Base-by-base conservation (phyloP, 2,113 vertebrate species). In the Montifringilla adamsi region DNA sequence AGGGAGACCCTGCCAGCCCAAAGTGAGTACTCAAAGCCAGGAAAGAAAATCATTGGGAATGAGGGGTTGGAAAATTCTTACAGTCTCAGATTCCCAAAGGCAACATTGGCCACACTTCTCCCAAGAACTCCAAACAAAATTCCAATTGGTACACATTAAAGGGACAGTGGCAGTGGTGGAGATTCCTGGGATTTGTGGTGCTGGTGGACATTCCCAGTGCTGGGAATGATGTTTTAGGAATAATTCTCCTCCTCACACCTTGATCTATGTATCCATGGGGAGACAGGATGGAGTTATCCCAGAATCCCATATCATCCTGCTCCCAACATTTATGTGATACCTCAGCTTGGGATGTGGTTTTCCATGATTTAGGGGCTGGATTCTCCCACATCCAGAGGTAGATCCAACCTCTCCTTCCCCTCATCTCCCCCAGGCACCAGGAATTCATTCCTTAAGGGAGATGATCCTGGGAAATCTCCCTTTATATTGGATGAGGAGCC, bases 111-210 rank as follows among this genome's bases (percentile, higher is more conserved):
- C 98, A 98, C 97, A 98, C 98, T 99, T 98, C 98, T 99, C 98
- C 98, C 98, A 96, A 99, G 98, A 98, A 98, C 98, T 99, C 99
- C 98, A 99, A 99, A 99, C 98, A 99, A 98, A 98, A 98, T 98
- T 98, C 98, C 96, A 98, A 97, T 97, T 98, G 98, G 99, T 98
- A 98, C 98, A 98, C 98, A 98, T 99, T 98, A 98, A 98, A 60
- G 13, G 21, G n/a, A 56, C 9, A 11, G 39, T 37, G 79, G 96
- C 3, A 6, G 14, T 23, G 62, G 13, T 43, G 75, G 33, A 30
- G 31, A 96, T 96, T 76, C 26, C 39, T 9, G 1, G 46, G 20
- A 39, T 30, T 75, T 30, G 11, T 6, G 13, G 30, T 9, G n/a
- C 35, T 35, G 24, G 10, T 31, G n/a, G 21, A 15, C 16, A 30